Evolutionary conservation across 2,113 vertebrate genomes (phyloP).

Genomic region (Ursus arctos): DNA sequence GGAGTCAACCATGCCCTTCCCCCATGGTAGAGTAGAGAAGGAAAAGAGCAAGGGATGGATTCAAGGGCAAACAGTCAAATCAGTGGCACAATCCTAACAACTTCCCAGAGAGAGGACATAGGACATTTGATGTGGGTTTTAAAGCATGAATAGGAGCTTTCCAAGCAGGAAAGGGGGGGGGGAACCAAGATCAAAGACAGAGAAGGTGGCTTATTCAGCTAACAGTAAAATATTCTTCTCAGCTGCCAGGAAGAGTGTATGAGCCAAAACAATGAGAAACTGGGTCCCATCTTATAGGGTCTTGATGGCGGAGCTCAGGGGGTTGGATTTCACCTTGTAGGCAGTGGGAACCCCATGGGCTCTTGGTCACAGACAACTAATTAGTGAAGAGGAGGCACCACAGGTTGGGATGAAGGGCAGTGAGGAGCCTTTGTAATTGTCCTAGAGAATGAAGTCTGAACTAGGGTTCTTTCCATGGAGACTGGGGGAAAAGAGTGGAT

Average conservation of each 20-base stretch:
- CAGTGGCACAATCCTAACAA: background rate
- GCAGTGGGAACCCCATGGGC: background rate
- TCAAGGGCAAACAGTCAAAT: background rate
- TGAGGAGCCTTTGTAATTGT: background rate
- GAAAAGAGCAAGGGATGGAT: background rate
- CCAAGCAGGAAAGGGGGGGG: background rate
- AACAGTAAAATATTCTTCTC: background rate
- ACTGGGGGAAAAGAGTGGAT: background rate
- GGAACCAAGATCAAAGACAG: background rate
- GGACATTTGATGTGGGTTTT: background rate
- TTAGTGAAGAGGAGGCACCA: background rate
- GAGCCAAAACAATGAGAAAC: background rate
- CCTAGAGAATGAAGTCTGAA: background rate
- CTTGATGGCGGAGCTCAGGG: background rate
- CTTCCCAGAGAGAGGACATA: background rate
- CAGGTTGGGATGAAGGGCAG: background rate
- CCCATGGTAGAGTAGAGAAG: background rate
- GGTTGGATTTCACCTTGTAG: background rate
- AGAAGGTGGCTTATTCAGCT: background rate
- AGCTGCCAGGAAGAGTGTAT: background rate
- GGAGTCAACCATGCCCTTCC: background rate
- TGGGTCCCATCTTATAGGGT: background rate
- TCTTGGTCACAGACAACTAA: background rate
- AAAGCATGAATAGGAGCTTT: conserved; percentile 23
- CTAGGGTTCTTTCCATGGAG: background rate